phyloP scores from a whole-genome alignment of 2,113 vertebrate species.

The Calidris pugnax region DNA sequence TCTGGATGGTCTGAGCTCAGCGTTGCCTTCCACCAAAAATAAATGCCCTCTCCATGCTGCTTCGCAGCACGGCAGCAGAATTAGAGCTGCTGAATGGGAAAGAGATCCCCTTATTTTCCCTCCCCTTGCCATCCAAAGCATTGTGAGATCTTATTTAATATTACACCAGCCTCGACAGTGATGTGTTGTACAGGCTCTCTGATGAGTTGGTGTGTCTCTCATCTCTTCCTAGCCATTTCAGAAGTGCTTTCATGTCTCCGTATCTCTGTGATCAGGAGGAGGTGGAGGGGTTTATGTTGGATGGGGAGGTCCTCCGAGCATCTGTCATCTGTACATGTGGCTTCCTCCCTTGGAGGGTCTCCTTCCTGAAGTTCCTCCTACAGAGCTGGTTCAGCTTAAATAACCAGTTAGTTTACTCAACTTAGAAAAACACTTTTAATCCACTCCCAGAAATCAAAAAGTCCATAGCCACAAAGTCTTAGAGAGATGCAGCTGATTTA shows the following conservation, averaged over 20 bases:
- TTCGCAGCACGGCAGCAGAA: neutral
- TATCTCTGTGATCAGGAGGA: neutral
- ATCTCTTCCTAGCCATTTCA: neutral
- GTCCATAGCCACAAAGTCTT: neutral
- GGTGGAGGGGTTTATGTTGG: neutral
- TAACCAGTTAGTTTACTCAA: neutral
- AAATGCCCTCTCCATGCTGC: neutral
- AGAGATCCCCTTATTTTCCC: neutral
- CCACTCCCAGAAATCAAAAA: neutral
- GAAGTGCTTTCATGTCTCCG: neutral
- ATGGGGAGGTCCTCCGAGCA: neutral
- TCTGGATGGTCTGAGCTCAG: slow-evolving; percentile 4
- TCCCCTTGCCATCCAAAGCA: neutral
- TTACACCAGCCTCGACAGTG: neutral
- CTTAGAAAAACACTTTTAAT: neutral
- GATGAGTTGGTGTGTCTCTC: neutral
- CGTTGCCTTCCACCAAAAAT: neutral
- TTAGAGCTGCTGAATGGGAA: neutral
- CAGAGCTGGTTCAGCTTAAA: neutral
- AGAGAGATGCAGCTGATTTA: neutral
- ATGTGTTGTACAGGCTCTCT: fast-evolving
- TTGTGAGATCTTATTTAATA: neutral
- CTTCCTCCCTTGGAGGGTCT: neutral
- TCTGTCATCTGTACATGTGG: neutral
- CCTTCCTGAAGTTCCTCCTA: neutral